These are phyloP conservation scores for Catalaphyllia jardinei DNA, from an alignment of 64 coral and sea anemone species.

Conservation along the genomic window DNA sequence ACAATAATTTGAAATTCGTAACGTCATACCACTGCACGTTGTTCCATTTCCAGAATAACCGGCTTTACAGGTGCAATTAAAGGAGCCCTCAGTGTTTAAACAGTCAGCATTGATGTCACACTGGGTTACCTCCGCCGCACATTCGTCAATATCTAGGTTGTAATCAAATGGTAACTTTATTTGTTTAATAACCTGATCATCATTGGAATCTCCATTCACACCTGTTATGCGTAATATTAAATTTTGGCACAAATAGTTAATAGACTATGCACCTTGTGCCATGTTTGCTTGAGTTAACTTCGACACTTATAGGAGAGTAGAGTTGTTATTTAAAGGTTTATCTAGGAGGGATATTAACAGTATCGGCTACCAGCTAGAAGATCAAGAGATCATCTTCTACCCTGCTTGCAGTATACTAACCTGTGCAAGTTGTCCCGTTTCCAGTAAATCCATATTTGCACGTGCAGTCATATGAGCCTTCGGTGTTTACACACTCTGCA, in stretches of 20 bases:
- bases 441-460: conserved; percentile 21
- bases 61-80: conserved; percentile 58
- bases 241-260: no score
- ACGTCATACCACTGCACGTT: background rate
- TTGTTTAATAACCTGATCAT: background rate
- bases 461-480: conserved; percentile 17
- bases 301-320: no score
- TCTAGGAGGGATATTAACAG: no score
- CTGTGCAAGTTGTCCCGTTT: background rate
- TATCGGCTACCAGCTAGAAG: no score
- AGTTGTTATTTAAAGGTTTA: no score
- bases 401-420: background rate
- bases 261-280: no score
- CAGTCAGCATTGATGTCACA: conserved; percentile 66
- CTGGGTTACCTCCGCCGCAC: background rate
- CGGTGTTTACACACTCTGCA: conserved; percentile 10
- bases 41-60: conserved; percentile 65
- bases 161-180: background rate
- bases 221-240: no score
- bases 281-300: no score
- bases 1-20: background rate
- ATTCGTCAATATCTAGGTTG: conserved; percentile 33
- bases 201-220: background rate
- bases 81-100: conserved; percentile 61
- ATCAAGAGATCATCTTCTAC: no score